phyloP scores from a whole-genome alignment of 2,113 vertebrate species.

The Falco punctatus region DNA sequence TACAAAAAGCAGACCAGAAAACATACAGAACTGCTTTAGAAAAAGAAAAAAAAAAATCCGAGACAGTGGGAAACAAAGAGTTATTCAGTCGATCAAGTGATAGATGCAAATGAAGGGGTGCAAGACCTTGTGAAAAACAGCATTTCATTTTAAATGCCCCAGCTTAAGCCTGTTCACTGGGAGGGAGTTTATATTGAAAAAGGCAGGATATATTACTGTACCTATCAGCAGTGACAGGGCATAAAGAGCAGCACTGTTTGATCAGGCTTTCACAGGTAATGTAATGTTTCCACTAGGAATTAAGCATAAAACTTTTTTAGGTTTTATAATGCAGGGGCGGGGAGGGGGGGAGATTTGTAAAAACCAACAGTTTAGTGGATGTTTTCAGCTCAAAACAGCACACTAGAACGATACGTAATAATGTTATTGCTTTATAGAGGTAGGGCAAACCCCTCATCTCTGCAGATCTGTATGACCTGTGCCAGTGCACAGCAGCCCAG shows the following conservation, averaged over 20 bases:
- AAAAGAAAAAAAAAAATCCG: background rate
- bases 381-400: background rate
- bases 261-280: constrained; percentile 44
- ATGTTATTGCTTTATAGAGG: background rate
- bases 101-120: background rate
- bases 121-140: constrained; percentile 38
- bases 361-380: background rate
- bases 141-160: constrained; percentile 51
- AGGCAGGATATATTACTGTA: constrained; percentile 47
- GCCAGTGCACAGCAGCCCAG: background rate
- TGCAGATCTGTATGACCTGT: background rate
- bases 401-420: background rate
- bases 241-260: constrained; percentile 63
- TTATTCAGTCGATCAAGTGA: constrained; percentile 59
- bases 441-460: background rate
- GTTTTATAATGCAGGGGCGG: background rate
- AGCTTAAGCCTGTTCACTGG: constrained; percentile 33
- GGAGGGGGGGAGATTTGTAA: background rate
- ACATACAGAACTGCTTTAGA: background rate
- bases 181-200: constrained; percentile 11
- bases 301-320: constrained; percentile 41
- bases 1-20: constrained; percentile 52
- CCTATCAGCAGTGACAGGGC: background rate
- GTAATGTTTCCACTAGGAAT: constrained; percentile 66
- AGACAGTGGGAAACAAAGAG: constrained; percentile 33